phyloP scores from a whole-genome alignment of 92 coral and sea anemone species.

The Phymanthus crucifer region DNA sequence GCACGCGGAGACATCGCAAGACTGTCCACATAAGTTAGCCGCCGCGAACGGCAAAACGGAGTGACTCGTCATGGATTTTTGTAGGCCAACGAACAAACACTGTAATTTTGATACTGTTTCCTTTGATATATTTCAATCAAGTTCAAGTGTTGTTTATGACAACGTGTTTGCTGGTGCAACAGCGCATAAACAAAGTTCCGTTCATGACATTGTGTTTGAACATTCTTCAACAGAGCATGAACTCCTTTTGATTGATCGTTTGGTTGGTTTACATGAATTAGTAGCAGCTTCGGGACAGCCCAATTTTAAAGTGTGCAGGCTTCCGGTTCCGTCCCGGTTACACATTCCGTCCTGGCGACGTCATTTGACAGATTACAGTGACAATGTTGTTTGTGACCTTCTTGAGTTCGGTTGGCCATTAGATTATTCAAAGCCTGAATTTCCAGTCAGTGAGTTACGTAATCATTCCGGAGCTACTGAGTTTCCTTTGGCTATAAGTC shows the following conservation, averaged over 20 bases:
- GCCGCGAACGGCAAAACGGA: too few species aligned
- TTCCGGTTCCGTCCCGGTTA: background rate
- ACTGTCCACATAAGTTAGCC: background rate
- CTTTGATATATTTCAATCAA: too few species aligned
- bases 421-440: background rate
- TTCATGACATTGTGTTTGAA: too few species aligned
- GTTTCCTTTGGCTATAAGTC: background rate
- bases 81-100: too few species aligned
- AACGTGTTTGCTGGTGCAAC: too few species aligned
- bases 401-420: constrained; percentile 34
- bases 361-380: background rate
- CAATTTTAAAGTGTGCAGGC: background rate
- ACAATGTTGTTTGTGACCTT: constrained; percentile 2
- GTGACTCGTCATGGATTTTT: too few species aligned
- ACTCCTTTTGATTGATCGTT: too few species aligned
- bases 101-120: too few species aligned
- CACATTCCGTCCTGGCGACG: background rate
- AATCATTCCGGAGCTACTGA: background rate
- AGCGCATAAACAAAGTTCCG: too few species aligned
- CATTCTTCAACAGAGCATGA: too few species aligned
- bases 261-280: background rate
- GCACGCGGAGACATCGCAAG: background rate
- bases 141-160: too few species aligned
- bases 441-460: background rate
- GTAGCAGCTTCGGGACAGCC: background rate